These are phyloP conservation scores for Bolinopsis microptera DNA, from an alignment of 37 sponge, comb jelly and placozoan species.

Conservation along the genomic window DNA sequence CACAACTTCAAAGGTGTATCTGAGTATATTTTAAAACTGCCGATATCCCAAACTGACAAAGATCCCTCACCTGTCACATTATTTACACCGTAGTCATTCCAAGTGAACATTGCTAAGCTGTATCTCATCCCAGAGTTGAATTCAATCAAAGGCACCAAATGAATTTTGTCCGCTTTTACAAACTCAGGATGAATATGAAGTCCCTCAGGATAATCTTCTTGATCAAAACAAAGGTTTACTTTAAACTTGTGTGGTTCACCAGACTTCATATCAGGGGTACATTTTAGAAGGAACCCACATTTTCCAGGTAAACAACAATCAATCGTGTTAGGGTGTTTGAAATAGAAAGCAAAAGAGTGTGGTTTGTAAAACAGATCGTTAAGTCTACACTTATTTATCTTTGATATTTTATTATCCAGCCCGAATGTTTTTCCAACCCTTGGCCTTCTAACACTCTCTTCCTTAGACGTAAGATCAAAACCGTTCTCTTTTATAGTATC, in stretches of 20 bases:
- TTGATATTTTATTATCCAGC: background rate
- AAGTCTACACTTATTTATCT: no score
- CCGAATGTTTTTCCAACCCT: background rate
- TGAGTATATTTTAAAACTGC: no score
- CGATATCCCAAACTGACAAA: no score
- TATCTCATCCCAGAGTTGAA: no score
- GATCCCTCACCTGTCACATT: no score
- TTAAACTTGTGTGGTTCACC: background rate
- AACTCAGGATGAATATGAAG: background rate
- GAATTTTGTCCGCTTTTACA: background rate
- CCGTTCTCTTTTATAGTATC: background rate
- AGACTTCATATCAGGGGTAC: background rate
- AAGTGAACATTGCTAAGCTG: no score
- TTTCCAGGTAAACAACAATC: background rate
- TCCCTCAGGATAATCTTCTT: background rate
- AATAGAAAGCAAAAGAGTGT: background rate
- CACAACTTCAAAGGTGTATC: no score
- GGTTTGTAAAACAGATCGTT: background rate
- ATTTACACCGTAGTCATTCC: no score
- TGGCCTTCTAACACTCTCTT: background rate
- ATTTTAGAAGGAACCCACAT: background rate
- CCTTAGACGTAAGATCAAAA: background rate
- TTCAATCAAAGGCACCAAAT: background rate
- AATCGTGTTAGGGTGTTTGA: background rate
- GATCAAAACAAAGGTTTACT: background rate